Evolutionary conservation across 2,888 invertebrate genomes (phyloP), one percentile per base, ranked within the genome.

Genomic region (Tubulanus polymorphus): DNA sequence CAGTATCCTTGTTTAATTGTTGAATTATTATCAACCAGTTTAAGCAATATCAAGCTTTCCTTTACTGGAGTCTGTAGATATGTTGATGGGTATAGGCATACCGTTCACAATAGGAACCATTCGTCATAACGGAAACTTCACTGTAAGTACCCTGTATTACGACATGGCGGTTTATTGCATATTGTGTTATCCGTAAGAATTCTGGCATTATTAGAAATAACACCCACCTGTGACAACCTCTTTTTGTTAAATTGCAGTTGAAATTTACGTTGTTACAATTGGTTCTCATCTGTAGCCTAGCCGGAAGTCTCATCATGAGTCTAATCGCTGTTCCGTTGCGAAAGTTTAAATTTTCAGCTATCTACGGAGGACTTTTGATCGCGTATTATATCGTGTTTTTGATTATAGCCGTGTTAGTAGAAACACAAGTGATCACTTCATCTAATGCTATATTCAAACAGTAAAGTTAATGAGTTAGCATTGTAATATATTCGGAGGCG

Each of bases 381-480:
- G 65, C 71, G 2, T 56, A 84, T 3, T 85, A 85, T 62, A 65
- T 76, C 1, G 57, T 78, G 10, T 85, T 84, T 63, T 69, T 85
- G 15, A 54, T 81, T 1, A 72, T 82, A n/a, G 81, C 81, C 5
- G 60, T 84, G 6, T 73, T 85, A 18, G 81, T 81, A 46, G 84
- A 84, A 68, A 66, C 79, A 1, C 57, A 65, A 29, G 68, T 72
- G 28, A 71, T 76, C n/a, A n/a, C n/a, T n/a, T n/a, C n/a, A n/a
- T n/a, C n/a, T n/a, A n/a, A n/a, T n/a, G n/a, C n/a, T n/a, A n/a
- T n/a, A n/a, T n/a, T n/a, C n/a, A n/a, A n/a, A n/a, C n/a, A n/a
- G n/a, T n/a, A n/a, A n/a, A n/a, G n/a, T n/a, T n/a, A n/a, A n/a
- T n/a, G n/a, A n/a, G n/a, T n/a, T n/a, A n/a, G n/a, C n/a, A n/a